Evolutionary conservation across 2,797 vertebrate species (phyloP), one percentile per base, ranked within the genome.

Genomic region (Sphenodon punctatus): DNA sequence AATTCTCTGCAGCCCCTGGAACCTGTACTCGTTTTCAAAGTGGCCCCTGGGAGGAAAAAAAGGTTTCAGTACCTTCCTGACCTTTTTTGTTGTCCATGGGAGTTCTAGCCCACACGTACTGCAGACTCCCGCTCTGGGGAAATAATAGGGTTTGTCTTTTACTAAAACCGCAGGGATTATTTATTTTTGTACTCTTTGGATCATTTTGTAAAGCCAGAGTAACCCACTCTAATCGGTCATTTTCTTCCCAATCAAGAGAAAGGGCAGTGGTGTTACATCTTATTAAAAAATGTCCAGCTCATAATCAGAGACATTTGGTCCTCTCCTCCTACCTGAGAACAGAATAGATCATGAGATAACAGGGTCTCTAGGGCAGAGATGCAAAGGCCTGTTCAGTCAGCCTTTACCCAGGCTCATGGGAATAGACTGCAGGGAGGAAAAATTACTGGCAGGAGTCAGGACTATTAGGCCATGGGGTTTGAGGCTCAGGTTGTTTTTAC

Each of bases 151-250:
- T 53, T 55, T 55, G 9, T 34, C 56, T 30, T 53, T 56, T 56
- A 55, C 55, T 20, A 41, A 6, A n/a, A 19, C 32, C 32, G 32
- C 30, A 32, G 60, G 19, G 46, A 39, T 61, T 20, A 11, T n/a
- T n/a, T n/a, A n/a, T n/a, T n/a, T 2, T 17, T 30, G 34, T 34
- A 14, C 51, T 49, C 49, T 45, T n/a, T 17, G 23, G 43, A 39
- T 69, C 23, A 6, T n/a, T n/a, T 8, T 7, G 45, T 41, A 17
- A 27, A 17, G 25, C 7, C 30, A 48, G 36, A 17, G 27, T 14
- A 43, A 8, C 20, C 46, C 0, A 0, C 11, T 45, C 36, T 0
- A 0, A 14, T 16, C 1, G 0, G 22, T 27, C 0, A 3, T 73
- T 38, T 42, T 49, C 41, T 38, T 41, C 34, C 46, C 11, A 53